Evolutionary conservation across 1,140 invertebrate species (phyloP), one percentile per base, ranked within the genome.

Genomic region (Latrodectus geometricus): DNA sequence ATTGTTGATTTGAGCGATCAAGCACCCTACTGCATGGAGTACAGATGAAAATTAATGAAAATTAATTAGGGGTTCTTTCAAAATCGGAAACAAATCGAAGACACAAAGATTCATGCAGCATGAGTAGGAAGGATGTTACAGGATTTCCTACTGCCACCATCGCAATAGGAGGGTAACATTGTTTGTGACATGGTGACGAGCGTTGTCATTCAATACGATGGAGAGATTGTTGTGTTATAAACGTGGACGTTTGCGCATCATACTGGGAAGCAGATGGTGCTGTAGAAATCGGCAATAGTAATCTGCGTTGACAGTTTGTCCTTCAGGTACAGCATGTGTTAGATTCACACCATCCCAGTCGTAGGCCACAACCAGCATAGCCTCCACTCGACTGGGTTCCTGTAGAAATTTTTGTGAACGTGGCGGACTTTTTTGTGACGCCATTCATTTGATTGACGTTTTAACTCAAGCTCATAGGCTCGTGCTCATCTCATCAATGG

Each of bases 101-200:
- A 91, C 90, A 78, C 88, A 89, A 50, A 90, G 89, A n/a, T 90
- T 88, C 65, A 91, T 84, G 86, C 92, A 89, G 20, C 89, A 89
- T 77, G 82, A 88, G 87, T 91, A 91, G 68, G 90, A 90, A 76
- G 91, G 90, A 78, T 91, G 90, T 74, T 78, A 12, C 76, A 61
- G 21, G 54, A 65, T 48, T 48, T 78, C 56, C 56, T 35, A 78
- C n/a, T 61, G 76, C 76, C 76, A 78, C 76, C 56, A 54, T 78
- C 54, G 54, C 54, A 78, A 78, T 9, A 54, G 21, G 49, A 20
- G 17, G n/a, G 12, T 54, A 8, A 21, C 17, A 7, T 9, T 23
- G 15, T 78, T 61, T 78, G 76, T 54, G 20, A 66, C 72, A 78
- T 78, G 76, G 56, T 14, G 23, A 78, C 56, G 56, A 78, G 56